Conservation (phyloP, 2,113 vertebrate species). For the Pan paniscus region DNA sequence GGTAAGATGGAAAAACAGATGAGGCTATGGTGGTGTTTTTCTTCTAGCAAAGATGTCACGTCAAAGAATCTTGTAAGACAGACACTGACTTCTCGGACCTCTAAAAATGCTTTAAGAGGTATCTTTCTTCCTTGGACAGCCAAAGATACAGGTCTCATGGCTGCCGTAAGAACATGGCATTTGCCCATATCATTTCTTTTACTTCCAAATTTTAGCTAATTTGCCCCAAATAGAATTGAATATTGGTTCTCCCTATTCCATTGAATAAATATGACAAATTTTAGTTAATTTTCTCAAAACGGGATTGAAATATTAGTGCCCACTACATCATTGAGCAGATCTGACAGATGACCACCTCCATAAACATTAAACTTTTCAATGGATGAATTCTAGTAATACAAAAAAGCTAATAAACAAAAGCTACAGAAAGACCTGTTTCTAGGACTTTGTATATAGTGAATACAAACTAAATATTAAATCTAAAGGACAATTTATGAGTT, state of each 20-base stretch:
- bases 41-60: not conserved
- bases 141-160: not conserved
- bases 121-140: not conserved
- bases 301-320: not conserved
- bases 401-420: slow-evolving; percentile 1
- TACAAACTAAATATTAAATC: not conserved
- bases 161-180: not conserved
- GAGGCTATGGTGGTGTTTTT: not conserved
- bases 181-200: not conserved
- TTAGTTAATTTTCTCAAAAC: not conserved
- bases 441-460: not conserved
- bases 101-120: not conserved
- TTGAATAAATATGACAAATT: not conserved
- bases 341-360: not conserved
- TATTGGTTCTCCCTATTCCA: not conserved
- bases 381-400: not conserved
- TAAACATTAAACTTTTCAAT: not conserved
- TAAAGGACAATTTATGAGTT: not conserved
- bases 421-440: not conserved
- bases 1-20: not conserved
- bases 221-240: not conserved
- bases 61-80: not conserved
- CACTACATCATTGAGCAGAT: not conserved
- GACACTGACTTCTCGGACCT: not conserved
- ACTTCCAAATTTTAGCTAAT: not conserved